Conservation (phyloP, 2,888 invertebrate genomes). For the Cantharis lateralis region DNA sequence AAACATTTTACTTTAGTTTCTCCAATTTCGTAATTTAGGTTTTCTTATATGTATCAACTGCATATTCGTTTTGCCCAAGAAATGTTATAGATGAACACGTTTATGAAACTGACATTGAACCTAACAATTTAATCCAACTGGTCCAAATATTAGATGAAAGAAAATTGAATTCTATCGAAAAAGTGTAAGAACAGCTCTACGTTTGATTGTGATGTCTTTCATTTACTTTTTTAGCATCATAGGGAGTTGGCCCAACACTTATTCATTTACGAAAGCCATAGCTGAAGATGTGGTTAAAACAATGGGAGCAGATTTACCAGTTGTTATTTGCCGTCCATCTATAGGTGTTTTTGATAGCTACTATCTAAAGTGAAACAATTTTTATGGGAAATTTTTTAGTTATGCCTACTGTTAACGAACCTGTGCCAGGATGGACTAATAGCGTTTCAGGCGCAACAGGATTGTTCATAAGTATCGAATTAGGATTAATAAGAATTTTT, state of each 20-base stretch:
- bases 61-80: conserved; percentile 66
- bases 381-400: conserved; percentile 34
- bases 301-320: conserved; percentile 62
- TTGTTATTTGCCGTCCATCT: conserved; percentile 71
- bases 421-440: conserved; percentile 66
- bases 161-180: conserved; percentile 34
- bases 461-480: conserved; percentile 55
- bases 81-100: conserved; percentile 61
- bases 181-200: neutral
- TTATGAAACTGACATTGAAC: conserved; percentile 56
- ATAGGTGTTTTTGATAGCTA: conserved; percentile 52
- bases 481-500: conserved; percentile 65
- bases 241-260: conserved; percentile 70
- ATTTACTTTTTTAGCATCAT: conserved; percentile 51
- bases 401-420: conserved; percentile 50
- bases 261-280: conserved; percentile 73
- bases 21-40: no score
- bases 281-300: conserved; percentile 66
- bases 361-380: no score
- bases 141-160: conserved; percentile 56
- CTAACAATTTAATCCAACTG: conserved; percentile 52
- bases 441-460: conserved; percentile 71
- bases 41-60: conserved; percentile 67
- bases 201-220: neutral
- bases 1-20: neutral